Evolutionary conservation across 2,797 vertebrate species (phyloP), one percentile per base, ranked within the genome.

Genomic region (Channallabes apus): DNA sequence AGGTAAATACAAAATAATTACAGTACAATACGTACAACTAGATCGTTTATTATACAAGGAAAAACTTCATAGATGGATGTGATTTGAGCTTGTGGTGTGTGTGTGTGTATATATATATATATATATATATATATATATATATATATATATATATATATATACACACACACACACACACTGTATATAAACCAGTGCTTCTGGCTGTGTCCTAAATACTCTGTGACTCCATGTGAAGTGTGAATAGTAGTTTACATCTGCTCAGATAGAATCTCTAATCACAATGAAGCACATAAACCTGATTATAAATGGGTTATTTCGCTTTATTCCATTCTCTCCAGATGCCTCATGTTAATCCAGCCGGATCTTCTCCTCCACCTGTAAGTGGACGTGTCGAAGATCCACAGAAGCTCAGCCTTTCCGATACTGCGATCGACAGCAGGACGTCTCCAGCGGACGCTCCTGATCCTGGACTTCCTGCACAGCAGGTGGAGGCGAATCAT

Each of bases 311-410:
- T 12, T 51, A 51, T 0, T 51, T 51, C 0, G 2, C 46, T 51
- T 51, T 51, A 51, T 51, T 51, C 46, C 2, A 51, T 89, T 84
- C 24, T 85, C 62, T 69, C 58, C 58, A 92, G 90, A 90, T 92
- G 90, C 88, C 88, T 85, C 80, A 85, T 88, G 82, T 82, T 46
- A 84, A 56, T 83, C 27, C 35, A 24, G 41, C 32, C 79, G 54
- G 75, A 75, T 87, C 82, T 87, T 82, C 88, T 87, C 81, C 84
- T 82, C 85, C 86, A 85, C 38, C 86, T 51, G 58, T 86, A 58
- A 83, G 88, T 82, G 85, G 86, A 88, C 71, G 83, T 59, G 80
- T 84, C 32, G 87, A 84, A 46, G 82, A 82, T 38, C 61, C n/a
- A 4, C 62, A 56, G 58, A 54, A 29, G 12, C 9, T 64, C 6